These are phyloP conservation scores for Eupeodes latifasciatus DNA, from an alignment of 2,888 invertebrate genomes.

Conservation along the genomic window DNA sequence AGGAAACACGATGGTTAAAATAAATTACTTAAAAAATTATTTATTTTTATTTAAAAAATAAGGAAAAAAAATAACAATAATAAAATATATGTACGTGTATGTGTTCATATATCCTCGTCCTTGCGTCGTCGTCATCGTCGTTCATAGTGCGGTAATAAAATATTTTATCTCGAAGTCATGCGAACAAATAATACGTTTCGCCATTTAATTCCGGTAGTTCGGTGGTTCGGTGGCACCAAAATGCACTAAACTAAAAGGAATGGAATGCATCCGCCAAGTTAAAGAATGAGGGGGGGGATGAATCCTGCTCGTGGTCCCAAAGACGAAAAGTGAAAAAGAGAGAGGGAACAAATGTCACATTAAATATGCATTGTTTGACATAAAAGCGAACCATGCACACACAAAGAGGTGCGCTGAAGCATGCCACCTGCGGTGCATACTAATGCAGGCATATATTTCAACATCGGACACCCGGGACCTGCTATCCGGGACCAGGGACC, in stretches of 20 bases:
- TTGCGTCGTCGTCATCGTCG: background rate
- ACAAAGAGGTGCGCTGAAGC: conserved; percentile 70
- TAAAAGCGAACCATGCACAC: conserved; percentile 60
- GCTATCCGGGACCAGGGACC: background rate
- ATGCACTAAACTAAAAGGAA: conserved; percentile 20
- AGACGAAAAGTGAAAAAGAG: background rate
- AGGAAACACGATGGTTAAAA: conserved; percentile 59
- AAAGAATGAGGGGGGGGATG: background rate
- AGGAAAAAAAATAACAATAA: background rate
- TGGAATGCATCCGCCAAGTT: background rate
- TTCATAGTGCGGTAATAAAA: conserved; percentile 54
- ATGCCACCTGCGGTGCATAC: conserved; percentile 74
- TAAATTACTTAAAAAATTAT: conserved; percentile 66
- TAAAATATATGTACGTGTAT: background rate
- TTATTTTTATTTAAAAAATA: conserved; percentile 11
- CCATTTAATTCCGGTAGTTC: conserved; percentile 69
- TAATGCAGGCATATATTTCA: conserved; percentile 74
- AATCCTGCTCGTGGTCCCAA: background rate
- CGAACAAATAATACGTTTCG: conserved; percentile 74
- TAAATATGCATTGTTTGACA: conserved; percentile 75
- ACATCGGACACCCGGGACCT: conserved; percentile 59
- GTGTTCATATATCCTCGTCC: conserved; percentile 8
- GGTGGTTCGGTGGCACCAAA: background rate
- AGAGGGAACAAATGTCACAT: conserved; percentile 69
- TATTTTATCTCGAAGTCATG: conserved; percentile 73